phyloP scores from a whole-genome alignment of 2,113 vertebrate species.

The Diadophis punctatus region DNA sequence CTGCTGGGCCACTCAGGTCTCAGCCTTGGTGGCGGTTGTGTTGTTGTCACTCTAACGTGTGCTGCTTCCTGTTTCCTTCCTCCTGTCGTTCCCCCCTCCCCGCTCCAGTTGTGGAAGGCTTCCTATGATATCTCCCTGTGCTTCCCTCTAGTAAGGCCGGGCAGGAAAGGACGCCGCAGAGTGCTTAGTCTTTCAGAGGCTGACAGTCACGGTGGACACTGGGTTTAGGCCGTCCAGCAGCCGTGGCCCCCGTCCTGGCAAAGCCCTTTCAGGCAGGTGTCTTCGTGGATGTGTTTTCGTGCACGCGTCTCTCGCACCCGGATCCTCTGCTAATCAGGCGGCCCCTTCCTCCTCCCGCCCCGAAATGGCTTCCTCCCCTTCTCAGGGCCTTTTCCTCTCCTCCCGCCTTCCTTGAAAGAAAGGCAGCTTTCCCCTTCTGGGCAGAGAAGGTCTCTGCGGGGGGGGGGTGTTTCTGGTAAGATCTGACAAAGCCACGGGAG shows the following conservation, averaged over 20 bases:
- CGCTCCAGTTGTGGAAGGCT: conserved; percentile 60
- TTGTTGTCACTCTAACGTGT: conserved; percentile 59
- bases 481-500: background rate
- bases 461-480: too few relatives aligned
- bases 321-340: background rate
- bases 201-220: conserved; percentile 85
- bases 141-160: conserved; percentile 86
- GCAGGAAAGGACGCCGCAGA: conserved; percentile 83
- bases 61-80: conserved; percentile 60
- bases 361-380: background rate
- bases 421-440: background rate
- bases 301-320: background rate
- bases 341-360: conserved; percentile 17
- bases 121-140: conserved; percentile 79
- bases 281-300: conserved; percentile 31
- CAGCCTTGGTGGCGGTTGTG: background rate
- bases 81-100: background rate
- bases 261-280: conserved; percentile 76
- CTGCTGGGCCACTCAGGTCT: background rate
- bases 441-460: background rate
- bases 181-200: conserved; percentile 86
- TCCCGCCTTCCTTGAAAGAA: background rate
- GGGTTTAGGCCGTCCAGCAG: conserved; percentile 82
- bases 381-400: background rate
- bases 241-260: conserved; percentile 68